Percentiles rank a stretch among this genome's conserved stretches.
Conservation (phyloP, 2,888 invertebrate species). For the Tetanocera ferruginea region DNA sequence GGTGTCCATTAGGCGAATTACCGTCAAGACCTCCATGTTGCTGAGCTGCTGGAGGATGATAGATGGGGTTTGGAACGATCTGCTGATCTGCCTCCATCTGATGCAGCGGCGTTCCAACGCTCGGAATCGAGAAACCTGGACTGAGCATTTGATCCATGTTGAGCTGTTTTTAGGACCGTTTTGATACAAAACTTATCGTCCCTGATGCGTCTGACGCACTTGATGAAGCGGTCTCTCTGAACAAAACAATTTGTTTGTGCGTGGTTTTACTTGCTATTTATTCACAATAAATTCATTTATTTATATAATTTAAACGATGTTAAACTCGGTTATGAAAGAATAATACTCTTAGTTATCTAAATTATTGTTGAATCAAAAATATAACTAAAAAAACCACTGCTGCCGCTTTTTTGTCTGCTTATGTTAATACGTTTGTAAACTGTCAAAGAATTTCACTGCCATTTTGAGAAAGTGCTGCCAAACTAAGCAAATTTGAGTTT, state of each 20-base stretch:
- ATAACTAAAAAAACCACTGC: background rate
- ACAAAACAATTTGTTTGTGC: background rate
- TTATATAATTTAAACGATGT: no score
- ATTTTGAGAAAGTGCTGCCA: slow-evolving; percentile 4
- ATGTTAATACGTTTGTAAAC: background rate
- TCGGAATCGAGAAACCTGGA: slow-evolving; percentile 90
- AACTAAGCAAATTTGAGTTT: no score
- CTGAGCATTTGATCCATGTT: slow-evolving; percentile 93
- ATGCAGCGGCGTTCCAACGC: slow-evolving; percentile 90
- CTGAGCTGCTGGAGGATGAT: slow-evolving; percentile 77
- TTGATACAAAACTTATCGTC: background rate
- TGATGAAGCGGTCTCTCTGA: background rate
- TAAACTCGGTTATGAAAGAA: no score
- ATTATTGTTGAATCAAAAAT: background rate
- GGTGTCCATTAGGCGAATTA: slow-evolving; percentile 48
- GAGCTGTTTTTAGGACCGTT: background rate
- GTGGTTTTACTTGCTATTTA: background rate
- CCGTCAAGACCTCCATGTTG: slow-evolving; percentile 47
- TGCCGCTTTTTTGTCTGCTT: background rate
- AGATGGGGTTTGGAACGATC: slow-evolving; percentile 86
- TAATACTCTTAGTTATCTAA: background rate
- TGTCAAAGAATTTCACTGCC: background rate
- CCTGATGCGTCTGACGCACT: background rate
- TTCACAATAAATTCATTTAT: no score
- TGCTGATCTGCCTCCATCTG: slow-evolving; percentile 93